phyloP scores from a whole-genome alignment of 1,140 invertebrate genomes.

The Orussus abietinus region DNA sequence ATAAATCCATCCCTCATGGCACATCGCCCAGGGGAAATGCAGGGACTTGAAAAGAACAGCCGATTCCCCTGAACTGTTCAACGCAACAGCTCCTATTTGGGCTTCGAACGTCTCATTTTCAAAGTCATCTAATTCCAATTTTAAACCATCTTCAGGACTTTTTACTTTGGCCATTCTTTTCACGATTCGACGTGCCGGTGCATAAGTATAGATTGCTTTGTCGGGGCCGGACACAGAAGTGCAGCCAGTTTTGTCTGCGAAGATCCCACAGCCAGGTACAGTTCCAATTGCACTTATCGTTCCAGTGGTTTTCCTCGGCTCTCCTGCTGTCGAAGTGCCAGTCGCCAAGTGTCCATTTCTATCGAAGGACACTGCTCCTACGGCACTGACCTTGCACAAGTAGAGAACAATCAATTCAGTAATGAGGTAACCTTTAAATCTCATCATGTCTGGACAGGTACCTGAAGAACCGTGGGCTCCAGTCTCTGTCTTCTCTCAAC shows the following conservation, averaged over 20 bases:
- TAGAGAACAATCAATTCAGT: background rate
- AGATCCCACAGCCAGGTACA: conserved; percentile 30
- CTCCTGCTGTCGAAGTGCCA: conserved; percentile 24
- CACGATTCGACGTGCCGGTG: conserved; percentile 23
- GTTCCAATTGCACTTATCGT: conserved; percentile 21
- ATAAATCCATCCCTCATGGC: conserved; percentile 20
- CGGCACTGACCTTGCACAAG: conserved; percentile 16
- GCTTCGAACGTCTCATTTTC: conserved; percentile 9
- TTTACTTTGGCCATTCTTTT: conserved; percentile 6
- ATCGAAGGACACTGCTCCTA: conserved; percentile 26
- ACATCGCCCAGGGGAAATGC: conserved; percentile 31
- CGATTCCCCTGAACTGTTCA: conserved; percentile 17
- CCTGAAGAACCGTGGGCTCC: background rate
- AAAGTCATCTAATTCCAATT: conserved; percentile 17
- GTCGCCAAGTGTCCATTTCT: conserved; percentile 20
- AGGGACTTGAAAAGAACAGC: conserved; percentile 16
- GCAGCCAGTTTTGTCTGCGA: conserved; percentile 18
- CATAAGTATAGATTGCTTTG: conserved; percentile 19
- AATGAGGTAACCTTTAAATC: background rate
- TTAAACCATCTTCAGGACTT: conserved; percentile 4
- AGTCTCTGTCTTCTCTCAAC: background rate
- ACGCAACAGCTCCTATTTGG: conserved; percentile 19
- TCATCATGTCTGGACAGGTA: too few relatives aligned
- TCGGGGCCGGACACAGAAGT: conserved; percentile 27
- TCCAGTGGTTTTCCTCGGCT: conserved; percentile 16